A percentile compares a stretch with the other conserved stretches of the same genome.
phyloP scores from a whole-genome alignment of 2,797 vertebrate species.

The Acipenser oxyrinchus region DNA sequence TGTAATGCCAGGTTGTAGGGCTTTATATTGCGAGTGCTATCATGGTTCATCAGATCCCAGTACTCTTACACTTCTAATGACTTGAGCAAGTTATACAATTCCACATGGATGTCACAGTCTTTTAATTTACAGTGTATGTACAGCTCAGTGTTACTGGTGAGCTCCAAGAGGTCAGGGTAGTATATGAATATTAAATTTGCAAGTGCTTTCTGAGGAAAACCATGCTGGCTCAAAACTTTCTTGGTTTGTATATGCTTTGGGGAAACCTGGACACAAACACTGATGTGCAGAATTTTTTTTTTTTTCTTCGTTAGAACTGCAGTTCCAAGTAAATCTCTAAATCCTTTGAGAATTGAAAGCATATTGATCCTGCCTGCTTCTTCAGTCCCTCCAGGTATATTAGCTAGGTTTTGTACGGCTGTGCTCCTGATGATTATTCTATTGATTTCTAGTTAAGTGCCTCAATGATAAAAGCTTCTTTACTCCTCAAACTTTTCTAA shows the following conservation, averaged over 20 bases:
- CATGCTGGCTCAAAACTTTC: background rate
- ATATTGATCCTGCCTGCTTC: too few species aligned
- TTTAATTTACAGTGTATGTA: background rate
- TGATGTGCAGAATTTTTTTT: too few species aligned
- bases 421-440: too few species aligned
- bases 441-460: too few species aligned
- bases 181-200: background rate
- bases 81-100: background rate
- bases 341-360: too few species aligned
- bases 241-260: background rate
- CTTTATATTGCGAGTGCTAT: too few species aligned
- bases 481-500: too few species aligned
- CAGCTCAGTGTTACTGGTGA: background rate
- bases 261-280: background rate
- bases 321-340: background rate
- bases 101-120: background rate
- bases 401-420: too few species aligned
- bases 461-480: too few species aligned
- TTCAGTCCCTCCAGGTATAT: too few species aligned
- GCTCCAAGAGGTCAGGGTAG: background rate
- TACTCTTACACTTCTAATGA: background rate
- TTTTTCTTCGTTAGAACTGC: background rate
- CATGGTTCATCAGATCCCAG: background rate
- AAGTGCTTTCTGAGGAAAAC: background rate
- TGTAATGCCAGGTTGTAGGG: too few species aligned